phyloP scores from a whole-genome alignment of 2,888 invertebrate genomes.

The Trilocha varians region DNA sequence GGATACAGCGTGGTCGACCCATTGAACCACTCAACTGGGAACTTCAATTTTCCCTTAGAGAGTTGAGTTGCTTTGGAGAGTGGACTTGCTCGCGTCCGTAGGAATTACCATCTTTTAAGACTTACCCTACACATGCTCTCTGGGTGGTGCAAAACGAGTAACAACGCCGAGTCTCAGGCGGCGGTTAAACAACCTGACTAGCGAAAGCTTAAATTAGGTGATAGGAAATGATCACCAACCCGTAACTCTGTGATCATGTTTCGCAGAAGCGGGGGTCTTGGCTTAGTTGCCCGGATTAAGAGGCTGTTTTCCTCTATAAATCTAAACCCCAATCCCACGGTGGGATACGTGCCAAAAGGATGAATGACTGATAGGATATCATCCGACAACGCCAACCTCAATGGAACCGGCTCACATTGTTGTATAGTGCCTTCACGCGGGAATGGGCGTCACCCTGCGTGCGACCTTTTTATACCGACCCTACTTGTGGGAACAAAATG shows the following conservation, averaged over 20 bases:
- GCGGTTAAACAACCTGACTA: slow-evolving; percentile 1
- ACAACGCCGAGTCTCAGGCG: slow-evolving; percentile 4
- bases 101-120: not conserved
- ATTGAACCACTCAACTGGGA: too few relatives aligned
- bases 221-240: too few relatives aligned
- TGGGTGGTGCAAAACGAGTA: not conserved
- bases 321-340: slow-evolving; percentile 13
- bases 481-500: slow-evolving; percentile 25
- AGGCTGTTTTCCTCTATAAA: slow-evolving; percentile 13
- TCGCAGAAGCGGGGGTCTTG: too few relatives aligned
- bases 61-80: too few relatives aligned
- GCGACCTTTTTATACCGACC: slow-evolving; percentile 2
- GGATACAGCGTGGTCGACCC: too few relatives aligned
- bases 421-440: slow-evolving; percentile 1
- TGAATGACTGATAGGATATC: slow-evolving; percentile 13
- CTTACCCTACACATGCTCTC: not conserved
- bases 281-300: slow-evolving; percentile 2
- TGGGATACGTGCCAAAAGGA: slow-evolving; percentile 11
- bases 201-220: too few relatives aligned
- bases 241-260: too few relatives aligned
- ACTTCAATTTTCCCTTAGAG: too few relatives aligned
- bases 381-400: slow-evolving; percentile 12
- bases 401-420: slow-evolving; percentile 7
- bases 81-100: not conserved
- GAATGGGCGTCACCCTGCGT: too few relatives aligned